These are phyloP conservation scores for Brachionus plicatilis DNA, from an alignment of 1,140 invertebrate species.

Conservation along the genomic window DNA sequence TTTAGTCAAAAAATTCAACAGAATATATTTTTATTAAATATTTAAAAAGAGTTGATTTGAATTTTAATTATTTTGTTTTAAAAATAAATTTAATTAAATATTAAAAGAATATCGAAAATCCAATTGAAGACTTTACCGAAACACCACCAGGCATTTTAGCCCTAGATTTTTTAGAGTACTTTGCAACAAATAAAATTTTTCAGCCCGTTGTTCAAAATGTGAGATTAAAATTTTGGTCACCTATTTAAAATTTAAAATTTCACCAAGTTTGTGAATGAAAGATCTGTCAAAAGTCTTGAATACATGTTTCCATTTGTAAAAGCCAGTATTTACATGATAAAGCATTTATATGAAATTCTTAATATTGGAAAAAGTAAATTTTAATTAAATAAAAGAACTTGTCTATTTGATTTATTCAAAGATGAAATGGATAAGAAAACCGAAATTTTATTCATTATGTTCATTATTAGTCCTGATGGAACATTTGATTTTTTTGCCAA, in stretches of 20 bases:
- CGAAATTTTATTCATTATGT: constrained; percentile 36
- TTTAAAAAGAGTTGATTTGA: no score
- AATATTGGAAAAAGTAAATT: constrained; percentile 10
- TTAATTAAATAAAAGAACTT: not conserved
- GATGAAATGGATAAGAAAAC: not conserved
- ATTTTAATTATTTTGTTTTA: not conserved
- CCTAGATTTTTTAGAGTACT: constrained; percentile 21
- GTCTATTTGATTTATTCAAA: not conserved
- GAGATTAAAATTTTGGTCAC: not conserved
- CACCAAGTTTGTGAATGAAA: not conserved
- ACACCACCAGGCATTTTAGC: constrained; percentile 6
- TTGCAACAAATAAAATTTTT: not conserved
- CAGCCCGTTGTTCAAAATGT: constrained; percentile 1
- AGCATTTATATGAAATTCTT: not conserved
- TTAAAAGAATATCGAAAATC: not conserved
- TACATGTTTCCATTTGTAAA: constrained; percentile 36
- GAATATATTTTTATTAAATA: no score
- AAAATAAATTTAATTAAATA: not conserved
- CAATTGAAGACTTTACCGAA: not conserved
- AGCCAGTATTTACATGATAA: constrained; percentile 30
- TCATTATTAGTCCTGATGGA: constrained; percentile 14
- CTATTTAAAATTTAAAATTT: not conserved
- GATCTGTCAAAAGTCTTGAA: not conserved
- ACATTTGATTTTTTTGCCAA: constrained; percentile 27
- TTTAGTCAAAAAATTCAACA: no score